These are phyloP conservation scores for Labeo calbasu DNA, from an alignment of 2,797 vertebrate species.

Conservation along the genomic window DNA sequence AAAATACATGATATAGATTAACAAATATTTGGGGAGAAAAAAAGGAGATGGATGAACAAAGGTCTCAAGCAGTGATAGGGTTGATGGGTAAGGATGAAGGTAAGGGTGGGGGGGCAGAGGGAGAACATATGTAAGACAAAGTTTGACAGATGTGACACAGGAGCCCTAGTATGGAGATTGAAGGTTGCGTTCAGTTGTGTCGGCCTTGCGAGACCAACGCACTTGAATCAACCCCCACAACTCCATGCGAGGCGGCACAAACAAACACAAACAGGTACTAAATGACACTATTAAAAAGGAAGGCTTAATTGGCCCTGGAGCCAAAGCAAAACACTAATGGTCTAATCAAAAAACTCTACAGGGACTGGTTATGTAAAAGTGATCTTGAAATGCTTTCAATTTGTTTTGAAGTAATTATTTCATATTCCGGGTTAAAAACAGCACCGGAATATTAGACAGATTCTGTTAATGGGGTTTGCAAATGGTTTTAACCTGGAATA, in stretches of 20 bases:
- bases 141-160: conserved; percentile 61
- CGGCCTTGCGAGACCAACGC: neutral
- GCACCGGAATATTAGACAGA: neutral
- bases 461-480: neutral
- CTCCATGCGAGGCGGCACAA: conserved; percentile 52
- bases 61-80: conserved; percentile 4
- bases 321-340: conserved; percentile 18
- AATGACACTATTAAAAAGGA: conserved; percentile 17
- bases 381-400: conserved; percentile 10
- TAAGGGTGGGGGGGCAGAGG: conserved; percentile 44
- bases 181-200: conserved; percentile 30
- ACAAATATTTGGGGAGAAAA: neutral
- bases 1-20: neutral
- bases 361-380: conserved; percentile 11
- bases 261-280: conserved; percentile 46
- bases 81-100: conserved; percentile 17
- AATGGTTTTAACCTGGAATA: conserved; percentile 19
- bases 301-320: conserved; percentile 21
- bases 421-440: conserved; percentile 13
- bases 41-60: neutral
- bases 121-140: conserved; percentile 64
- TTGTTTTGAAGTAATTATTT: neutral
- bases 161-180: conserved; percentile 50
- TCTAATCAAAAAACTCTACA: conserved; percentile 17
- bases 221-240: conserved; percentile 28